A percentile compares a stretch with the other conserved stretches of the same genome.
phyloP scores from a whole-genome alignment of 1,140 invertebrate genomes.

The Micrasema longulum region DNA sequence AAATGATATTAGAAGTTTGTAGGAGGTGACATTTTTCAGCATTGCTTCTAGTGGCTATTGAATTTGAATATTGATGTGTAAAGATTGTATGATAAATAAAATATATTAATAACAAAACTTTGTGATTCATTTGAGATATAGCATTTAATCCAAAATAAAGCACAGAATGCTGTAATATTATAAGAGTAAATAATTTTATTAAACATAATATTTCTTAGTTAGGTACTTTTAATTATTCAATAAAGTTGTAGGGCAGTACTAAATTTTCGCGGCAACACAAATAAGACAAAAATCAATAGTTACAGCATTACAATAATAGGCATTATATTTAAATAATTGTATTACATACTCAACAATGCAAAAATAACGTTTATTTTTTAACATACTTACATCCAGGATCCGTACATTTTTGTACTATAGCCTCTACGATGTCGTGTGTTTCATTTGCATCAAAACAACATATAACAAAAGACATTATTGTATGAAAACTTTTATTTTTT shows the following conservation, averaged over 20 bases:
- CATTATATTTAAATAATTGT: conserved; percentile 3
- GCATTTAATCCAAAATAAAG: too few species aligned
- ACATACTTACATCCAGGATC: conserved; percentile 82
- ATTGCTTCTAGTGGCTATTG: too few species aligned
- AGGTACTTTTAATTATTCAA: not conserved
- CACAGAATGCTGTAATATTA: too few species aligned
- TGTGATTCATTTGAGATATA: too few species aligned
- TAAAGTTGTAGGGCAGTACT: conserved; percentile 17
- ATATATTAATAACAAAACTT: too few species aligned
- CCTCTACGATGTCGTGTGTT: conserved; percentile 78
- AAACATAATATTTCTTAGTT: too few species aligned
- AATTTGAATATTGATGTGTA: too few species aligned
- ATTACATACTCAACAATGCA: not conserved
- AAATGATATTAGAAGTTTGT: too few species aligned
- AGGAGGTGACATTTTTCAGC: too few species aligned
- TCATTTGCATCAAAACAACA: conserved; percentile 82
- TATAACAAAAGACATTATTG: conserved; percentile 77
- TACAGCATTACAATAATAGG: not conserved
- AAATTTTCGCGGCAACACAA: conserved; percentile 46
- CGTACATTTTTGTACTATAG: conserved; percentile 81
- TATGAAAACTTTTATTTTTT: not conserved
- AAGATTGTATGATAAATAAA: too few species aligned
- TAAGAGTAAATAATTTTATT: too few species aligned
- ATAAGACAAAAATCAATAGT: conserved; percentile 38
- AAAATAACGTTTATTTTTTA: not conserved